Percentiles rank a stretch among this genome's conserved stretches.
These are phyloP conservation scores for Agrilus planipennis DNA, from an alignment of 1,140 invertebrate species.

Conservation along the genomic window DNA sequence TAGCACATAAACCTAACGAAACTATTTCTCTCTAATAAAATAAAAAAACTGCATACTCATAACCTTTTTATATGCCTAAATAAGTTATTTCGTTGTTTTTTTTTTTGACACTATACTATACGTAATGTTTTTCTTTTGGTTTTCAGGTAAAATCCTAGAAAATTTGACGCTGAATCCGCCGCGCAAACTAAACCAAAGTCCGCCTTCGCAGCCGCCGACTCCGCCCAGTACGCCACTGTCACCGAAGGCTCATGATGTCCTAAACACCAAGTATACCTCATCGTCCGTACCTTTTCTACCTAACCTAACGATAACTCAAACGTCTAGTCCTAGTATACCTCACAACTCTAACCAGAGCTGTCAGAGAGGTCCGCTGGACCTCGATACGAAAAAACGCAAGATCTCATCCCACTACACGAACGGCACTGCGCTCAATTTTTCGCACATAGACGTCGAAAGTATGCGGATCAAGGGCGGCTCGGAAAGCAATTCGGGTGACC, in stretches of 20 bases:
- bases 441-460: not conserved
- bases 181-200: conserved; percentile 9
- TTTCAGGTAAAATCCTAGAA: conserved; percentile 33
- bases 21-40: no score
- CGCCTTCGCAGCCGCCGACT: conserved; percentile 31
- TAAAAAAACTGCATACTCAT: no score
- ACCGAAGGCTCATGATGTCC: conserved; percentile 23
- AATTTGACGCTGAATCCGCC: conserved; percentile 26
- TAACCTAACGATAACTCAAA: conserved; percentile 19
- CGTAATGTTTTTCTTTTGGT: conserved; percentile 11
- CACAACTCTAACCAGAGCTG: conserved; percentile 10
- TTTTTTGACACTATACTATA: no score
- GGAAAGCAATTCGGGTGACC: not conserved
- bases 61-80: no score
- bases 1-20: no score
- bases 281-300: conserved; percentile 7
- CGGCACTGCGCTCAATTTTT: conserved; percentile 5
- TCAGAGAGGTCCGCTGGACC: conserved; percentile 11
- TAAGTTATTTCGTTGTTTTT: no score
- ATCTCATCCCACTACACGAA: conserved; percentile 4
- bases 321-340: conserved; percentile 28
- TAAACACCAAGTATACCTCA: conserved; percentile 18
- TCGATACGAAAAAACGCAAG: conserved; percentile 7
- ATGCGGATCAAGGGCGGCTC: not conserved
- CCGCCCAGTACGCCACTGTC: conserved; percentile 32